Evolutionary conservation across 2,797 vertebrate species (phyloP), one percentile per base, ranked within the genome.

Genomic region (Typhlichthys eigenmanni): DNA sequence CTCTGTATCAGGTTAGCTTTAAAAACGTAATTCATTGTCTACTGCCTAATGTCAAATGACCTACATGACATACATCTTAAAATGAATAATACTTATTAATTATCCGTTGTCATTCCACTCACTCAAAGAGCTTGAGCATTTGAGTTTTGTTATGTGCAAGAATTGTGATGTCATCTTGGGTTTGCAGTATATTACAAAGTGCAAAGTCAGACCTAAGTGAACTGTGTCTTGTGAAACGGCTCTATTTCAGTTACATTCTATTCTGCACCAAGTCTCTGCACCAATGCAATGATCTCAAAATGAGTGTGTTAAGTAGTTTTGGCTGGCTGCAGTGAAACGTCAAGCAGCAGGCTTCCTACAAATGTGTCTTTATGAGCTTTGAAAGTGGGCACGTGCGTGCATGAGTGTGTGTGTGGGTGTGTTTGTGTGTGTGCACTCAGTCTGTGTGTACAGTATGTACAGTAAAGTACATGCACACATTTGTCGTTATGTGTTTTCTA

Each of bases 321-420:
- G 68, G 60, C 66, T 79, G 68, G 72, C 85, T 85, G 85, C 85
- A 64, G 81, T 74, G 68, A 72, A 87, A 82, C 79, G 83, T 71
- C 75, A 75, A 75, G 74, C 75, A 60, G 69, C 61, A 50, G 61
- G 64, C 76, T 80, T 77, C 63, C 61, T 74, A 71, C 76, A 82
- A 80, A 78, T 84, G 81, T 61, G 55, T 65, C 81, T 82, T 80
- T 83, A 82, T 65, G 70, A 85, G 80, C 80, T 64, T 72, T 70
- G 75, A 85, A 87, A 85, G 43, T 69, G 64, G 69, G 72, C 77
- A 61, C 19, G 55, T 61, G 55, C 43, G 1, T 63, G 68, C 56
- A 45, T 54, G 46, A 52, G 68, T 52, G 46, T 55, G 48, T 29
- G 17, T 66, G 46, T 60, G 2, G 38, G 8, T 7, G 12, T 14